A percentile compares a stretch with the other conserved stretches of the same genome.
phyloP scores from a whole-genome alignment of 2,888 invertebrate genomes.

The Petrolisthes cinctipes region DNA sequence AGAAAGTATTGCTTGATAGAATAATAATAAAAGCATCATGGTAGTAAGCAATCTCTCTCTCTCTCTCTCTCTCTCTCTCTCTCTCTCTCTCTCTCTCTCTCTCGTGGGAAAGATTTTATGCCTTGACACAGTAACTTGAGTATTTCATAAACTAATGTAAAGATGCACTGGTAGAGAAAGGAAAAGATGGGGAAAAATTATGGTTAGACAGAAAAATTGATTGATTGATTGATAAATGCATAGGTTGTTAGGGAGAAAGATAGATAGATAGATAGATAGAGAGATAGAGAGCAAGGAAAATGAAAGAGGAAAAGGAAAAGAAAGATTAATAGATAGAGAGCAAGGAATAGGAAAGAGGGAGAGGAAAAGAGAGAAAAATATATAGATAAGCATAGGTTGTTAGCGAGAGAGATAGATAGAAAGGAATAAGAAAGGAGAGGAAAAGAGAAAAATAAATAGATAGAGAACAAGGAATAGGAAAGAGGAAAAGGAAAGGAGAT shows the following conservation, averaged over 20 bases:
- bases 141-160: no score
- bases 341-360: no score
- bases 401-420: background rate
- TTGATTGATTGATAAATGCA: background rate
- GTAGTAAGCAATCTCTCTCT: background rate
- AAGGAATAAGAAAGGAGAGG: background rate
- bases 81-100: conserved; percentile 4
- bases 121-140: no score
- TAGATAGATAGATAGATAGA: no score
- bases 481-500: background rate
- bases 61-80: background rate
- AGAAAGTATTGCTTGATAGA: no score
- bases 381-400: background rate
- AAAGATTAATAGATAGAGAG: no score
- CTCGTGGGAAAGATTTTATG: background rate
- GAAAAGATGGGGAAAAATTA: no score
- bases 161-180: no score
- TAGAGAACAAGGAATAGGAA: background rate
- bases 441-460: background rate
- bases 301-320: no score
- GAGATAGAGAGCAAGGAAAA: no score
- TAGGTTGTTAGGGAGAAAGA: no score
- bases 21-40: no score
- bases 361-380: background rate
- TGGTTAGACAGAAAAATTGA: background rate